Conservation (phyloP, 2,113 vertebrate species). For the Coptodon bakossiorum region DNA sequence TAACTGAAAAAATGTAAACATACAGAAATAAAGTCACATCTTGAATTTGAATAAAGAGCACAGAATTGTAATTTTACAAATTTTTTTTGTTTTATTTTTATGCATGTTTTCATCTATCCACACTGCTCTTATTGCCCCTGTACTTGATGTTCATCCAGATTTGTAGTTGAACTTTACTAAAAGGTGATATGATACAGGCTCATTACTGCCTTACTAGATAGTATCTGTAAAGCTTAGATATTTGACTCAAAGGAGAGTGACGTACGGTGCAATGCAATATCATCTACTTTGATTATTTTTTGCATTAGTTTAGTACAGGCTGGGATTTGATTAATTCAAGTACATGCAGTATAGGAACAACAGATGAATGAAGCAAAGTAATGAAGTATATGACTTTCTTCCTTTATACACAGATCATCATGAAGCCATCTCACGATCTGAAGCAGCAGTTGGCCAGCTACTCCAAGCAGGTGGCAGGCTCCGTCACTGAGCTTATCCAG, state of each 20-base stretch:
- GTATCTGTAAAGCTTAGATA: neutral
- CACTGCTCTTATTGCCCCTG: neutral
- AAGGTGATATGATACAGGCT: neutral
- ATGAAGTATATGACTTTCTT: neutral
- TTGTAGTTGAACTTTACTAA: neutral
- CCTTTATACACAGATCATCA: constrained; percentile 78
- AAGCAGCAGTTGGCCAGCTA: constrained; percentile 90
- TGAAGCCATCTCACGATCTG: constrained; percentile 88
- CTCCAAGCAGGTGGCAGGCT: constrained; percentile 92
- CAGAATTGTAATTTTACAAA: neutral
- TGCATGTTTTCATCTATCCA: neutral
- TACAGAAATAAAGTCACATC: neutral
- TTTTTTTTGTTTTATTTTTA: neutral
- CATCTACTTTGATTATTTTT: neutral
- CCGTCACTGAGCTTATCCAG: constrained; percentile 96
- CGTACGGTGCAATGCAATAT: neutral
- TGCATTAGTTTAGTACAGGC: neutral
- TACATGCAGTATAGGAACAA: neutral
- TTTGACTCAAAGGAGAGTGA: neutral
- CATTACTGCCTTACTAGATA: neutral
- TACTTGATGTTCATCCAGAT: neutral
- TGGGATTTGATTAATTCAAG: neutral
- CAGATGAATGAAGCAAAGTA: neutral
- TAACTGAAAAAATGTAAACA: neutral
- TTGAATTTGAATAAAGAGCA: neutral